phyloP scores from a whole-genome alignment of 2,113 vertebrate genomes.

The Pristiophorus japonicus region DNA sequence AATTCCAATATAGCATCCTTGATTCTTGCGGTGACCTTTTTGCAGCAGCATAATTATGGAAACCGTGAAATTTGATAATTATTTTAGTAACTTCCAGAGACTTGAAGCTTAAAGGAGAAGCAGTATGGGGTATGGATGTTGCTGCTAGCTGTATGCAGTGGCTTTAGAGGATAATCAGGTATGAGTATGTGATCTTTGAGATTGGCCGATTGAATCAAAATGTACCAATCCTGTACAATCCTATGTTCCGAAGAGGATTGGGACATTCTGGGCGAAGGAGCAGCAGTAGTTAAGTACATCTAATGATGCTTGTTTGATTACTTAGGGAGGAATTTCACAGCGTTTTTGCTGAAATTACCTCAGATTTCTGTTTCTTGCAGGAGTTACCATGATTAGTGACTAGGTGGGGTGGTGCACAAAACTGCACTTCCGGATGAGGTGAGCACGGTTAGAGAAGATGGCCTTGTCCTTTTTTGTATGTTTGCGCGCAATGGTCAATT shows the following conservation, averaged over 20 bases:
- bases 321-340: not conserved
- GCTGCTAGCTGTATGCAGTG: too few relatives aligned
- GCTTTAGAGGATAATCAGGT: not conserved
- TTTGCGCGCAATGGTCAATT: not conserved
- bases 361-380: not conserved
- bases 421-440: not conserved
- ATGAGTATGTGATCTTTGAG: not conserved
- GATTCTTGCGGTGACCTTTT: not conserved
- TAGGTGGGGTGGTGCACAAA: not conserved
- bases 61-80: conserved; percentile 34
- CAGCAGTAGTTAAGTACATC: not conserved
- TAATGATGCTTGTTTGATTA: not conserved
- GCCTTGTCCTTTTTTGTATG: not conserved
- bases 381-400: not conserved
- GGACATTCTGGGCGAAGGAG: not conserved
- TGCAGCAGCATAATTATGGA: conserved; percentile 20
- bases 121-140: not conserved
- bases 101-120: conserved; percentile 1
- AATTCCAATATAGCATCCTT: not conserved
- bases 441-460: not conserved
- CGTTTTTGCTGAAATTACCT: not conserved
- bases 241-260: not conserved
- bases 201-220: not conserved
- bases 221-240: not conserved
- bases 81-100: conserved; percentile 13